Evolutionary conservation across 2,797 vertebrate species (phyloP), one percentile per base, ranked within the genome.

Genomic region (Crenuchus spilurus): DNA sequence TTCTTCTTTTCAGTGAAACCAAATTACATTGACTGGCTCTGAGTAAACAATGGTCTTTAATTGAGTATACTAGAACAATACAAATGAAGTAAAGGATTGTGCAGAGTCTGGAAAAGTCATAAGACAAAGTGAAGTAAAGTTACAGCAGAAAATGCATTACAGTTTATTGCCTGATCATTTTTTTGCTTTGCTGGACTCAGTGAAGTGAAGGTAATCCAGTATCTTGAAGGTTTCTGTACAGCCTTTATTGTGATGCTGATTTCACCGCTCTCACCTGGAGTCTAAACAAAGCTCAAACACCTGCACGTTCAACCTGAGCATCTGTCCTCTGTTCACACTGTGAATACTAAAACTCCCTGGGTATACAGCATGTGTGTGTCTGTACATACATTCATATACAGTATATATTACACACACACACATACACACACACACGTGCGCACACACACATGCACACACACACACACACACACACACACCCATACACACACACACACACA

Each of bases 191-290:
- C 54, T 58, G 37, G 42, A 76, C 76, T 80, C 61, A 57, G 76
- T 87, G 86, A 88, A 87, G 82, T 87, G 79, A 85, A 78, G 74
- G 82, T 81, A 88, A 86, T 84, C 80, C 78, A 77, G 77, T 82
- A 79, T 80, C 62, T 83, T 72, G 41, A 60, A 62, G 57, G 65
- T 44, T 30, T 55, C 66, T 71, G 57, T 72, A 16, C 65, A 81
- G 76, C 75, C 74, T 80, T 66, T 83, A 80, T 69, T 76, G 76
- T 69, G 18, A 74, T 80, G 80, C 80, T 80, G 79, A 84, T 83
- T 84, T 76, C 67, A 78, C 62, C 42, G 63, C 39, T 75, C 76
- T 80, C 85, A 90, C 84, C 85, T 86, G 80, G 77, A 85, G 81
- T 81, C 84, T 80, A 70, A 78, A 70, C 70, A 73, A 62, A 65